These are phyloP conservation scores for Limnodromus scolopaceus DNA, from an alignment of 2,797 vertebrate species.

Conservation along the genomic window DNA sequence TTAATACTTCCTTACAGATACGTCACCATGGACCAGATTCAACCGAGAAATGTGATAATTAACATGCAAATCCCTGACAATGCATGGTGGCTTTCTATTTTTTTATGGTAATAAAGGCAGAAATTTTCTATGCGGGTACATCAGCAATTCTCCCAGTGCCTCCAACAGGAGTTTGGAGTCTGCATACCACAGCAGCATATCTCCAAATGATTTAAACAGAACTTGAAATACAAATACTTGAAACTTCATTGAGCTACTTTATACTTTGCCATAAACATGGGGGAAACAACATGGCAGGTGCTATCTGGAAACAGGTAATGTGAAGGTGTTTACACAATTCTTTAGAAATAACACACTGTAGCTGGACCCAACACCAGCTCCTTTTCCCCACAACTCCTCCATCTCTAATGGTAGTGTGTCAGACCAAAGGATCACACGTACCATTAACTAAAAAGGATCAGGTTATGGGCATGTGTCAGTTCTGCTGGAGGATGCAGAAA, in stretches of 20 bases:
- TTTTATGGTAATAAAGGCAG: background rate
- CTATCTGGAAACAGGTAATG: background rate
- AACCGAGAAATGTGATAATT: background rate
- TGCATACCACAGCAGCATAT: background rate
- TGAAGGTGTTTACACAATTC: background rate
- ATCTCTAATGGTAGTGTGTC: background rate
- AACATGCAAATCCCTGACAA: background rate
- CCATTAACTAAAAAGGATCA: background rate
- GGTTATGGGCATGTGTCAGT: background rate
- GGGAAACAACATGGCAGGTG: background rate
- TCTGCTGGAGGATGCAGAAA: conserved; percentile 6
- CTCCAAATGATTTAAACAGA: background rate
- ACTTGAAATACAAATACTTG: background rate
- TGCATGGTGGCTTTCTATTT: background rate
- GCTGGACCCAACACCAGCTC: background rate
- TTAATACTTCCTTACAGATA: background rate
- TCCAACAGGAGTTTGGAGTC: background rate
- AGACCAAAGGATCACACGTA: background rate
- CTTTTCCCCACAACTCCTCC: background rate
- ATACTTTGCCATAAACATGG: background rate
- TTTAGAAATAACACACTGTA: background rate
- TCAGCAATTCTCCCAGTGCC: background rate
- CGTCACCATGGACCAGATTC: background rate
- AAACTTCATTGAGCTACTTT: background rate
- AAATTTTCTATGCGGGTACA: background rate